Evolutionary conservation across 2,797 vertebrate species (phyloP).

Genomic region (Ciconia nigra): DNA sequence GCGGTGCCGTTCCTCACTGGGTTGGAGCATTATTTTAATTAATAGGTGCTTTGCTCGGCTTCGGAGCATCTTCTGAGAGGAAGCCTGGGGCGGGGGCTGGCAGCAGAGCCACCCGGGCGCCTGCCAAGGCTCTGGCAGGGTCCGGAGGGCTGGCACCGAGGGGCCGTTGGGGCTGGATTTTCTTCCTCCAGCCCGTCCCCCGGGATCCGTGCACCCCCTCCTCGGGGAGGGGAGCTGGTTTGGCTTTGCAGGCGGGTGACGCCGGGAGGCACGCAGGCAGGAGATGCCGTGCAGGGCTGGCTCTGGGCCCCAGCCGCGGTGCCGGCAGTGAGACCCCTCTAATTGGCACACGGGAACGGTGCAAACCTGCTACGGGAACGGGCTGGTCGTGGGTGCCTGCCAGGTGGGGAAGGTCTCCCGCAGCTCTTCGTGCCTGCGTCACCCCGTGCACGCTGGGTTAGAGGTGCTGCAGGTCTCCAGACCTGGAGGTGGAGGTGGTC

Average conservation of each 20-base stretch:
- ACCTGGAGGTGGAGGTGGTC: neutral
- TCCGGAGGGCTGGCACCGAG: neutral
- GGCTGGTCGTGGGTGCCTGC: neutral
- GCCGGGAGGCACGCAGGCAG: neutral
- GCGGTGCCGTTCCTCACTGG: accelerated
- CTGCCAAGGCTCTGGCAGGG: neutral
- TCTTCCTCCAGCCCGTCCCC: neutral
- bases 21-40: neutral
- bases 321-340: neutral
- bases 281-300: neutral
- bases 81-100: neutral
- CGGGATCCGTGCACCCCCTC: neutral
- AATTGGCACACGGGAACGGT: neutral
- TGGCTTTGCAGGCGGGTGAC: accelerated
- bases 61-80: neutral
- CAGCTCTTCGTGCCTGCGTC: neutral
- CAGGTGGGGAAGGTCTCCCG: neutral
- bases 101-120: neutral
- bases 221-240: neutral
- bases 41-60: neutral
- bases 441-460: neutral
- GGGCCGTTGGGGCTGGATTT: neutral
- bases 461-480: neutral
- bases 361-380: neutral
- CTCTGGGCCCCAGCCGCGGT: neutral